Evolutionary conservation across 2,113 vertebrate genomes (phyloP), one percentile per base, ranked within the genome.

Genomic region (Albula goreensis): DNA sequence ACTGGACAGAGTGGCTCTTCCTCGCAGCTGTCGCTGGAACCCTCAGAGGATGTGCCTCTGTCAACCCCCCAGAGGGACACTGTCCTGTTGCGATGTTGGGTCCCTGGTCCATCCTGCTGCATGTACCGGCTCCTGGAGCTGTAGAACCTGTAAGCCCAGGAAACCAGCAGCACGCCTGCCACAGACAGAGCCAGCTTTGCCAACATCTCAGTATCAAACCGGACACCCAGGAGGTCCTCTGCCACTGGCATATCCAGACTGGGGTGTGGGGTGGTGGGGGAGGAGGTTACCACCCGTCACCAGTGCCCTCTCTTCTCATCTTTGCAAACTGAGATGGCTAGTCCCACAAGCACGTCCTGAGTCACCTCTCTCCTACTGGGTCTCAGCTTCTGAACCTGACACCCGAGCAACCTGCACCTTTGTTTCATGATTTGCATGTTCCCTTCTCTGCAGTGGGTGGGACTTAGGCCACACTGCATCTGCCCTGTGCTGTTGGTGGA

Each of bases 151-250:
- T 96, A 97, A 0, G 94, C 96, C 90, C 93, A 93, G 0, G 97
- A 94, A 53, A 97, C 91, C 53, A 99, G 91, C 82, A 99, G 91
- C 86, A 97, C 93, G 0, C 92, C 93, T 0, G 94, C 93, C 0
- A 95, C 94, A 0, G 98, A 97, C 81, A 98, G 86, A 25, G 95
- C 93, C 90, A 98, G 91, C 91, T 96, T 97, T 88, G 96, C 91
- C 0, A 95, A 89, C 83, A 97, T 95, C 93, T 93, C 96, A 97
- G 97, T 98, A 92, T 97, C 96, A 85, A 93, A 94, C 78, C 94
- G 95, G 89, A 96, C 92, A 89, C 89, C 92, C 82, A 89, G 81
- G 85, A 94, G 90, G 83, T 96, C 93, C 70, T 74, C 70, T 4
- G 91, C 92, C 12, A 94, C 92, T 83, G 93, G 92, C 95, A 96